Evolutionary conservation across 2,888 invertebrate genomes (phyloP).

Genomic region (Drosophila acutilabella): DNA sequence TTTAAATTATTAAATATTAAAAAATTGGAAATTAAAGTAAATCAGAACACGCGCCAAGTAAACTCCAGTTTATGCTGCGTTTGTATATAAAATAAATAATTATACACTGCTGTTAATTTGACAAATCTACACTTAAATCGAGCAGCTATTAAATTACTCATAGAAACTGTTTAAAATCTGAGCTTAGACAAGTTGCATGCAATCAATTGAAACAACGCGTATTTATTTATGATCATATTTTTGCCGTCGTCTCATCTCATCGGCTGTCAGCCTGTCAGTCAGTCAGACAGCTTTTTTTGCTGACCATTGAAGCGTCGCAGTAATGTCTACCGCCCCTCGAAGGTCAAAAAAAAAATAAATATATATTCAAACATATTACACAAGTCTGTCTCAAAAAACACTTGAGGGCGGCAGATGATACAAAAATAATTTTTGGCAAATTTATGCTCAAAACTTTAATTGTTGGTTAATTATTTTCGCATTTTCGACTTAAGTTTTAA

Average conservation of each 20-base stretch:
- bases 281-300: constrained; percentile 36
- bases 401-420: constrained; percentile 60
- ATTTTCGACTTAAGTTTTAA: constrained; percentile 19
- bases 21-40: not conserved
- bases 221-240: constrained; percentile 12
- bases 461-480: constrained; percentile 19
- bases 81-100: not conserved
- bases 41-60: no score
- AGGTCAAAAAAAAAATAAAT: constrained; percentile 48
- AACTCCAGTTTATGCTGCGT: not conserved
- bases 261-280: constrained; percentile 55
- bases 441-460: constrained; percentile 16
- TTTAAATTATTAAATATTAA: not conserved
- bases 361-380: not conserved
- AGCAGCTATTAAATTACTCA: constrained; percentile 14
- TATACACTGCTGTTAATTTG: not conserved
- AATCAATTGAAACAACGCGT: constrained; percentile 20
- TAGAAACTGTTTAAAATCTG: constrained; percentile 8
- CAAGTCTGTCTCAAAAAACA: constrained; percentile 31
- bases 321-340: constrained; percentile 73
- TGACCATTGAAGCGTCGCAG: constrained; percentile 71
- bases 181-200: constrained; percentile 16
- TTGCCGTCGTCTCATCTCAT: constrained; percentile 34
- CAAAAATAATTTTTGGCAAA: constrained; percentile 10
- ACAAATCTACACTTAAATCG: constrained; percentile 13